A percentile compares a stretch with the other conserved stretches of the same genome.
Evolutionary conservation across 1,140 invertebrate genomes (phyloP).

Genomic region (Nasonia vitripennis): DNA sequence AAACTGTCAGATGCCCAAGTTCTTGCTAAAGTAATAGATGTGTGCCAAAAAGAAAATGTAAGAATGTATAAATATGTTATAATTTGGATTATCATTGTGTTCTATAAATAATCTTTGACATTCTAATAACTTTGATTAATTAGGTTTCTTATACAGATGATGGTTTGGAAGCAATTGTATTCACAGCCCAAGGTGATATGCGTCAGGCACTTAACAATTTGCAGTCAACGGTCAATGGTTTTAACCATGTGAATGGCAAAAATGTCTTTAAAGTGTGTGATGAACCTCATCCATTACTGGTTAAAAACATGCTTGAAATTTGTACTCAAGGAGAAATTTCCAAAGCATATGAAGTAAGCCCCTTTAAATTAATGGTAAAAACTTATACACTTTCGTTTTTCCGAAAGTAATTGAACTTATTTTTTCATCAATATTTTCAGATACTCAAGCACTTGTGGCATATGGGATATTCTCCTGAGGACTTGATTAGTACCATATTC

Average conservation of each 20-base stretch:
- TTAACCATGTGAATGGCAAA: slow-evolving; percentile 91
- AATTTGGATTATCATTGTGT: slow-evolving; percentile 8
- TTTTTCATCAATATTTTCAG: slow-evolving; percentile 66
- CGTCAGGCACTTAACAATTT: slow-evolving; percentile 98
- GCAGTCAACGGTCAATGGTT: slow-evolving; percentile 97
- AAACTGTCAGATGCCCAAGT: slow-evolving; percentile 93
- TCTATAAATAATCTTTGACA: slow-evolving; percentile 22
- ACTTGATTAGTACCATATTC: slow-evolving; percentile 97
- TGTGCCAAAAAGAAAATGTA: slow-evolving; percentile 86
- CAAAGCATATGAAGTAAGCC: slow-evolving; percentile 86
- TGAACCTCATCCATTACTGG: slow-evolving; percentile 96
- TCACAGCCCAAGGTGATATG: slow-evolving; percentile 99
- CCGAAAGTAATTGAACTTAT: not conserved
- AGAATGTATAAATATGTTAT: slow-evolving; percentile 52
- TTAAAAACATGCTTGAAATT: slow-evolving; percentile 93
- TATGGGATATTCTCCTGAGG: slow-evolving; percentile 96
- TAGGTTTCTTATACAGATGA: slow-evolving; percentile 90
- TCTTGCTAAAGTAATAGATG: slow-evolving; percentile 85
- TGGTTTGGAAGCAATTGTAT: slow-evolving; percentile 97
- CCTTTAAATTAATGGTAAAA: not conserved
- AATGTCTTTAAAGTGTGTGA: slow-evolving; percentile 99
- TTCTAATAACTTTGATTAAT: slow-evolving; percentile 41
- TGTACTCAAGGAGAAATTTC: slow-evolving; percentile 90
- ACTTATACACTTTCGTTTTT: not conserved
- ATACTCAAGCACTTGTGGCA: slow-evolving; percentile 92